A percentile compares a stretch with the other conserved stretches of the same genome.
Evolutionary conservation across 2,113 vertebrate genomes (phyloP).

Genomic region (Halcyon senegalensis): DNA sequence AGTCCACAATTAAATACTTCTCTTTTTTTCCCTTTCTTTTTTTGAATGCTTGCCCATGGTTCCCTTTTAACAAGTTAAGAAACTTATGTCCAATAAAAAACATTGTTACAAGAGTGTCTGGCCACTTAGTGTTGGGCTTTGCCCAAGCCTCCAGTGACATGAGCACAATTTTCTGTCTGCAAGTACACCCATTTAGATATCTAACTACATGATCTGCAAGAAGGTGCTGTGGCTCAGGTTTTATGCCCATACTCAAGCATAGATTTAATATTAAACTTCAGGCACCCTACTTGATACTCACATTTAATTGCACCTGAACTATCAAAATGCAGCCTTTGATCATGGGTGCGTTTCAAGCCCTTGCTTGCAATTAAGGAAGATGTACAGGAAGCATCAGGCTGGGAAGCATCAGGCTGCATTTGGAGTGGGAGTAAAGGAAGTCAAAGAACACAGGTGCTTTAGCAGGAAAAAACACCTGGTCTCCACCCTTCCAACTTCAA

Average conservation of each 20-base stretch:
- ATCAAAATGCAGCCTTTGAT: slow-evolving; percentile 46
- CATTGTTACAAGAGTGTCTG: not conserved
- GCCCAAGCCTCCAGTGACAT: not conserved
- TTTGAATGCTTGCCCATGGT: not conserved
- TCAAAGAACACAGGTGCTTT: not conserved
- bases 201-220: not conserved
- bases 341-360: not conserved
- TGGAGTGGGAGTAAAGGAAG: slow-evolving; percentile 5
- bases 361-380: slow-evolving; percentile 21
- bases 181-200: not conserved
- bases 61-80: not conserved
- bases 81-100: not conserved
- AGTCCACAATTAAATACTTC: not conserved
- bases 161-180: not conserved
- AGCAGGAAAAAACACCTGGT: not conserved
- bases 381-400: not conserved
- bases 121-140: not conserved
- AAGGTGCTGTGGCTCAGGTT: not conserved
- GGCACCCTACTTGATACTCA: not conserved
- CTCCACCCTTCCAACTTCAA: not conserved
- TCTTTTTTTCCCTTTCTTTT: not conserved
- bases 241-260: not conserved
- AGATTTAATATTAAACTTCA: not conserved
- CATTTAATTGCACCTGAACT: slow-evolving; percentile 35
- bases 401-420: not conserved